Base-by-base conservation (phyloP, 2,888 invertebrate genomes). In the Labia minor region DNA sequence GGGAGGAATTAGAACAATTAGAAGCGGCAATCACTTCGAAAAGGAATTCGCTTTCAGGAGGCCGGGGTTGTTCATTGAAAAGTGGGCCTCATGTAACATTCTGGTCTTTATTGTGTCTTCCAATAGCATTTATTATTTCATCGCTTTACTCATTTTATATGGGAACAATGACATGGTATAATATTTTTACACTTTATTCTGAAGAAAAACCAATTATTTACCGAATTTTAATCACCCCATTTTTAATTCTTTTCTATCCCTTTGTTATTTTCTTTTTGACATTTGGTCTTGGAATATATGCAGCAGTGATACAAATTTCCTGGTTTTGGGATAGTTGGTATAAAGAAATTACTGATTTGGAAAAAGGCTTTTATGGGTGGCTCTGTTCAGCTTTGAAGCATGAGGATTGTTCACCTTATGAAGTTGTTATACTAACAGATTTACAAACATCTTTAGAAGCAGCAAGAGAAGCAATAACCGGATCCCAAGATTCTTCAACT, bases 341-440 rank as follows among this genome's bases (percentile, higher is more conserved):
- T 74, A 85, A 84, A 72, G 87, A 87, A 77, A 83, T 88, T 1
- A 82, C 83, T 67, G 89, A 89, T 76, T 83, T 86, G 73, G 89
- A 89, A 73, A 89, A 89, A 76, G 89, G 89, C 0, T 89, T 89
- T 77, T 89, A 86, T 72, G 89, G 89, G 4, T 89, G 88, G 88
- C 77, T 89, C 18, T 89, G 89, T 74, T 83, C 85, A 67, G 78
- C 81, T 61, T 72, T 89, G 37, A 82, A 82, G 68, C 78, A 89
- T 72, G 85, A 87, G 16, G 86, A 88, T 73, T 89, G 89, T 74
- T 84, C 88, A 71, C 89, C 89, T 0, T 89, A 89, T 76, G 87
- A 89, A 75, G 85, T 86, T 67, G 85, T 87, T 1, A 78, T 86
- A 63, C 75, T 86, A 49, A 83, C 84, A 72, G 85, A 86, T 66